These are phyloP conservation scores for Pycnomerus fuliginosus DNA, from an alignment of 2,888 invertebrate species.

Conservation along the genomic window DNA sequence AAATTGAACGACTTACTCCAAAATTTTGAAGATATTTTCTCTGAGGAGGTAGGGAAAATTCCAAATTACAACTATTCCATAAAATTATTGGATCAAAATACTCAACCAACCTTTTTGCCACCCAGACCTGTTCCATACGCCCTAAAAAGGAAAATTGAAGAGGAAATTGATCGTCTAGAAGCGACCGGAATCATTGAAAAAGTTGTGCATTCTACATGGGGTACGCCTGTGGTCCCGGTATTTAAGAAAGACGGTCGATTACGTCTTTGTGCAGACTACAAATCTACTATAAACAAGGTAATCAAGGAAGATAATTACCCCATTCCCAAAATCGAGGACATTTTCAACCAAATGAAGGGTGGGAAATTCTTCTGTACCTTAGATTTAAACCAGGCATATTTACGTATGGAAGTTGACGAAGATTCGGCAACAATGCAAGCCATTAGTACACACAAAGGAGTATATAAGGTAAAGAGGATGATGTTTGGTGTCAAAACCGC, in stretches of 20 bases:
- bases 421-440: background rate
- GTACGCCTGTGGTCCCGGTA: background rate
- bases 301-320: background rate
- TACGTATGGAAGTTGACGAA: slow-evolving; percentile 2
- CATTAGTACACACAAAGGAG: slow-evolving; percentile 1
- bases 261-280: slow-evolving; percentile 1
- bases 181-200: background rate
- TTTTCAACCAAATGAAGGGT: slow-evolving; percentile 2
- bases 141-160: too few relatives aligned
- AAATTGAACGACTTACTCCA: too few relatives aligned
- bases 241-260: background rate
- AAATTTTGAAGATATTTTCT: too few relatives aligned
- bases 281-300: slow-evolving; percentile 2
- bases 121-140: too few relatives aligned
- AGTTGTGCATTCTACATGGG: background rate
- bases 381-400: slow-evolving; percentile 4
- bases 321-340: slow-evolving; percentile 5
- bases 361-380: slow-evolving; percentile 4
- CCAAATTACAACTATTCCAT: too few relatives aligned
- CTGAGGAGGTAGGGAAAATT: too few relatives aligned
- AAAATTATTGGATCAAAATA: too few relatives aligned
- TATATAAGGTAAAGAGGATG: slow-evolving; percentile 33
- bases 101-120: too few relatives aligned
- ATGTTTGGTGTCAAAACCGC: slow-evolving; percentile 39
- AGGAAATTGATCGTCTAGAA: too few relatives aligned